Conservation (phyloP, 2,113 vertebrate species). For the Laterallus jamaicensis region DNA sequence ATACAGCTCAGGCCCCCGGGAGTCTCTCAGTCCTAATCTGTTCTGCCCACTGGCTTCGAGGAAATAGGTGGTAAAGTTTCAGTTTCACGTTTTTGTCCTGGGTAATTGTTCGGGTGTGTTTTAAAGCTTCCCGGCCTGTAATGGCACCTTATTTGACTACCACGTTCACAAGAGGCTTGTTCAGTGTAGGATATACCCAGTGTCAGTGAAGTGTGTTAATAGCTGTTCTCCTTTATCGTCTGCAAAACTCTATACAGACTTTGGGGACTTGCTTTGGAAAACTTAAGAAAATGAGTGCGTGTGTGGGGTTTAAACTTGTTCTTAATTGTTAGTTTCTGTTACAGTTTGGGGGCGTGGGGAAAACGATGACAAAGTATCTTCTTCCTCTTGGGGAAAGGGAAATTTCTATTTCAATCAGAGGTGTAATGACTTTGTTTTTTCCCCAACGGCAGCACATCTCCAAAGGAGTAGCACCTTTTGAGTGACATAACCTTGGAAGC, state of each 20-base stretch:
- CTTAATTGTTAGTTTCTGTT: neutral
- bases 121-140: neutral
- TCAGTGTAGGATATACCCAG: neutral
- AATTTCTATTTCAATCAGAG: neutral
- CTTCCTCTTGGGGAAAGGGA: neutral
- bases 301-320: neutral
- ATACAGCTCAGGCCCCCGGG: neutral
- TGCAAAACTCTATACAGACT: neutral
- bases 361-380: neutral
- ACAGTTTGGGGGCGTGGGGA: neutral
- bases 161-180: neutral
- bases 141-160: neutral
- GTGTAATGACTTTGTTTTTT: neutral
- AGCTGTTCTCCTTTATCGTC: neutral
- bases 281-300: neutral
- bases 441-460: neutral
- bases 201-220: neutral
- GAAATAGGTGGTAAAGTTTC: neutral
- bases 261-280: neutral
- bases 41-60: neutral
- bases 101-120: neutral
- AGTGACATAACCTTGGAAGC: neutral
- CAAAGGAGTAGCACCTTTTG: neutral
- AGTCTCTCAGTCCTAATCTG: neutral
- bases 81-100: neutral